Percentiles rank a stretch among this genome's conserved stretches.
phyloP scores from a whole-genome alignment of 1,140 invertebrate species.

The Orchesella cincta region DNA sequence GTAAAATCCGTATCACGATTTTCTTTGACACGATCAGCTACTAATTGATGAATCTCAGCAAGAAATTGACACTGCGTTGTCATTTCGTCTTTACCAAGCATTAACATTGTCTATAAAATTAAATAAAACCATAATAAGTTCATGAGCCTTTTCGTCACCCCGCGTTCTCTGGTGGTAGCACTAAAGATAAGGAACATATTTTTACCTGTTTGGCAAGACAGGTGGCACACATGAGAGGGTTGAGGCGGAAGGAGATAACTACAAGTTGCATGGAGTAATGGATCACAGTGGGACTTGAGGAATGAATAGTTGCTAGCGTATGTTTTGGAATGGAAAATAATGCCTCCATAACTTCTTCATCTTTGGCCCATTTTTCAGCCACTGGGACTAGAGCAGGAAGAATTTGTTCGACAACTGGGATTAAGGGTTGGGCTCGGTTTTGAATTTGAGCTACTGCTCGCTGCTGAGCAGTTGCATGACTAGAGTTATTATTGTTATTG shows the following conservation, averaged over 20 bases:
- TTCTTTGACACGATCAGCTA: conserved; percentile 37
- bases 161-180: too few species aligned
- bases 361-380: conserved; percentile 47
- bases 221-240: conserved; percentile 37
- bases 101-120: conserved; percentile 40
- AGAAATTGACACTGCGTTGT: conserved; percentile 46
- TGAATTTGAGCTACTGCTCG: not conserved
- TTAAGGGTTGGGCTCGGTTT: conserved; percentile 39
- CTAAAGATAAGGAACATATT: not conserved
- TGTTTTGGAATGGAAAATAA: conserved; percentile 48
- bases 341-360: conserved; percentile 48
- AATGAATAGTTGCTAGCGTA: conserved; percentile 44
- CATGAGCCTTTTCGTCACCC: too few species aligned
- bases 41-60: conserved; percentile 40
- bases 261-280: conserved; percentile 46
- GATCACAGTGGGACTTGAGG: conserved; percentile 42
- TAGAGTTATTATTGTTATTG: conserved; percentile 44
- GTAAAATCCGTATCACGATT: conserved; percentile 48
- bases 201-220: conserved; percentile 45
- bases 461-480: not conserved
- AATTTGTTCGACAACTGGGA: conserved; percentile 50
- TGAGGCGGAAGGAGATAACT: conserved; percentile 43
- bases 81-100: conserved; percentile 48
- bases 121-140: conserved; percentile 23
- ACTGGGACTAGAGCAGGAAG: conserved; percentile 46